These are phyloP conservation scores for Philypnodon macrostomus DNA, from an alignment of 2,797 vertebrate genomes.

Conservation along the genomic window DNA sequence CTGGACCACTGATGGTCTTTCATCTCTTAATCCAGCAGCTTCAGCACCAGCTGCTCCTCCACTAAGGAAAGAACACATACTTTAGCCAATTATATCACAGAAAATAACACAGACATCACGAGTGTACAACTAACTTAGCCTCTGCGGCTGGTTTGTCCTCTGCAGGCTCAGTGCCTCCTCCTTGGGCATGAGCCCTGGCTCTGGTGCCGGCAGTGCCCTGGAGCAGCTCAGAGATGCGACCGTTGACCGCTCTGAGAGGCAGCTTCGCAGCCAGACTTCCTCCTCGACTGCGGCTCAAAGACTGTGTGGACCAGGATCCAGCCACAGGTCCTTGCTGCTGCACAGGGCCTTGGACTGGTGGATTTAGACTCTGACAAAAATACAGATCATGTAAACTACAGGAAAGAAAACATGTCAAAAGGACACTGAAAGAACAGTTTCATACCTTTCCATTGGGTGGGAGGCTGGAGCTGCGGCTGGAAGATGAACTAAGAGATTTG, in stretches of 20 bases:
- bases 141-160: conserved; percentile 55
- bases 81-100: not conserved
- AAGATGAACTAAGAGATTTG: conserved; percentile 91
- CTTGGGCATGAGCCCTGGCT: conserved; percentile 70
- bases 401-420: not conserved
- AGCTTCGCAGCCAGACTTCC: conserved; percentile 87
- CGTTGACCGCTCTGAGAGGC: conserved; percentile 90
- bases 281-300: conserved; percentile 87
- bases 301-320: conserved; percentile 93
- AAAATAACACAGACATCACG: not conserved
- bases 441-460: conserved; percentile 84
- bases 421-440: not conserved
- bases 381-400: not conserved
- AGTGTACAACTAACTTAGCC: conserved; percentile 38
- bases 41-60: conserved; percentile 68
- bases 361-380: conserved; percentile 48
- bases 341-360: conserved; percentile 42
- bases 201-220: conserved; percentile 80
- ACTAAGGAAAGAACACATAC: conserved; percentile 35
- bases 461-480: conserved; percentile 87
- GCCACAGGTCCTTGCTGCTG: conserved; percentile 60
- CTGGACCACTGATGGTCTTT: conserved; percentile 76
- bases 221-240: conserved; percentile 93
- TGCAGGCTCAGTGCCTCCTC: conserved; percentile 72
- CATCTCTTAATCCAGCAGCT: conserved; percentile 62